phyloP scores from a whole-genome alignment of 2,113 vertebrate genomes.

The Chaetodon auriga region DNA sequence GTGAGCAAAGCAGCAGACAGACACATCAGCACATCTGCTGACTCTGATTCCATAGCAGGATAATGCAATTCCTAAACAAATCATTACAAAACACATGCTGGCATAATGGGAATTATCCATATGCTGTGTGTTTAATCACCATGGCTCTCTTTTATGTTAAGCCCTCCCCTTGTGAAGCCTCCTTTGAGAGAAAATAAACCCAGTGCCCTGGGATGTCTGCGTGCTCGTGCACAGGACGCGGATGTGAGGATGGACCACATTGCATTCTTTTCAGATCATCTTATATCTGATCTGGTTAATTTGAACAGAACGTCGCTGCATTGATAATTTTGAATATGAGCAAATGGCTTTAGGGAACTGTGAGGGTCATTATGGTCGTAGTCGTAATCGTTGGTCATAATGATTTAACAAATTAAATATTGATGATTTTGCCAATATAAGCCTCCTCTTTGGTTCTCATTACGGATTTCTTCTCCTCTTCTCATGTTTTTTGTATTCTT shows the following conservation, averaged over 20 bases:
- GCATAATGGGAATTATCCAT: conserved; percentile 51
- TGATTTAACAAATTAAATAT: neutral
- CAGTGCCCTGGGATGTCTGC: neutral
- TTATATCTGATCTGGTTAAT: conserved; percentile 3
- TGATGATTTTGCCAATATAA: neutral
- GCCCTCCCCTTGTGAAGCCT: neutral
- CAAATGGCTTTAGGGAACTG: neutral
- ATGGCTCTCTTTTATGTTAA: conserved; percentile 17
- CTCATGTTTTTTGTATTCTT: neutral
- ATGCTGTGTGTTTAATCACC: conserved; percentile 17
- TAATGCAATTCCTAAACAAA: conserved; percentile 53
- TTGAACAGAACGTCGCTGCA: neutral
- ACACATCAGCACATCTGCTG: conserved; percentile 59
- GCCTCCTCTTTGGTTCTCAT: neutral
- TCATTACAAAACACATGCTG: conserved; percentile 60
- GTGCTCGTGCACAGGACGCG: neutral
- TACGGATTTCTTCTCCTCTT: neutral
- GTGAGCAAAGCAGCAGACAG: conserved; percentile 40
- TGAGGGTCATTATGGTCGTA: neutral
- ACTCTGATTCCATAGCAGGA: conserved; percentile 30
- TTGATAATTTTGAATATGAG: conserved; percentile 1
- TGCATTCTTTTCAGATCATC: neutral
- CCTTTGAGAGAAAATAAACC: conserved; percentile 21
- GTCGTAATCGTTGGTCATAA: neutral
- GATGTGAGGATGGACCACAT: neutral